phyloP scores from a whole-genome alignment of 2,888 invertebrate genomes.

The Chloroclystis v-ata region DNA sequence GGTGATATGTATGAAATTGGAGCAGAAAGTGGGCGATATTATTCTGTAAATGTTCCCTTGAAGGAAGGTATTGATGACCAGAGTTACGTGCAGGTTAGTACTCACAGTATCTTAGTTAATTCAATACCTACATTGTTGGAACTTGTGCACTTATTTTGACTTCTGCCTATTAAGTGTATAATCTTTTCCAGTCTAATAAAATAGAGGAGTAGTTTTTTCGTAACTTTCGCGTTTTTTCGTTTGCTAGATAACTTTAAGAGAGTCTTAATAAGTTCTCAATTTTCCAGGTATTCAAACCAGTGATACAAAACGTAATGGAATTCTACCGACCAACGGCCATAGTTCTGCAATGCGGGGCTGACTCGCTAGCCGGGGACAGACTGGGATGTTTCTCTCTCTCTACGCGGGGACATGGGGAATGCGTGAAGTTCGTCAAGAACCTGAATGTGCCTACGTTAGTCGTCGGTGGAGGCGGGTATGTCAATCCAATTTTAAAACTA shows the following conservation, averaged over 20 bases:
- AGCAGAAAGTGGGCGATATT: conserved; percentile 95
- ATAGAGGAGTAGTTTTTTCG: no score
- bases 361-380: conserved; percentile 95
- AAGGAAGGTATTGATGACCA: conserved; percentile 98
- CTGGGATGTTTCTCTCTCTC: conserved; percentile 98
- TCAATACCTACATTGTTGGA: no score
- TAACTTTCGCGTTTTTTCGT: no score
- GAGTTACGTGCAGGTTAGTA: conserved; percentile 87
- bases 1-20: conserved; percentile 99
- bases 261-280: no score
- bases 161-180: no score
- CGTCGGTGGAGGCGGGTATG: conserved; percentile 85
- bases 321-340: conserved; percentile 97
- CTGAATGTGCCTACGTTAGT: conserved; percentile 94
- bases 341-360: conserved; percentile 98
- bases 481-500: no score
- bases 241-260: no score
- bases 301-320: conserved; percentile 95
- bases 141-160: no score
- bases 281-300: conserved; percentile 91
- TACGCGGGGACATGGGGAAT: conserved; percentile 97
- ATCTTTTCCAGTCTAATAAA: no score
- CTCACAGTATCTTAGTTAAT: no score
- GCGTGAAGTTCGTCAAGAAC: conserved; percentile 96
- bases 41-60: conserved; percentile 98